phyloP scores from a whole-genome alignment of 2,797 vertebrate species.

The Corythornis leucogaster region DNA sequence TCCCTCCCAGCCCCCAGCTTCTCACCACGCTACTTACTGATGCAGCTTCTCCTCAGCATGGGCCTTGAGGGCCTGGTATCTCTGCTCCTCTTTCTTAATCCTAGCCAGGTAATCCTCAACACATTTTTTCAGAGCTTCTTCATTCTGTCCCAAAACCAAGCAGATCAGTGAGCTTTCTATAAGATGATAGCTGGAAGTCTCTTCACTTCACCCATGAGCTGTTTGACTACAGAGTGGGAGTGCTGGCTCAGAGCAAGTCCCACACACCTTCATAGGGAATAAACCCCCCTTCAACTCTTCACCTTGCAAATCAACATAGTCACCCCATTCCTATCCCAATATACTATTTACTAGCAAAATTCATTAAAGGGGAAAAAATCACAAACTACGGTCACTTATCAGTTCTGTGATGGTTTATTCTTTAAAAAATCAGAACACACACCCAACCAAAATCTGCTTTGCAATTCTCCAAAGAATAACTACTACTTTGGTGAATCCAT shows the following conservation, averaged over 20 bases:
- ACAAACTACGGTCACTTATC: neutral
- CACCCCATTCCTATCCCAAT: neutral
- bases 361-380: neutral
- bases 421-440: no score
- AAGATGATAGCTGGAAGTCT: neutral
- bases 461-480: neutral
- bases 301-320: neutral
- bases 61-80: slow-evolving; percentile 91
- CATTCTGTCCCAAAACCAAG: slow-evolving; percentile 82
- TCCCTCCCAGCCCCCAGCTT: neutral
- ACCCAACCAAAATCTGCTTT: neutral
- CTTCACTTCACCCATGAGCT: neutral
- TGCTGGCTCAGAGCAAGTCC: neutral
- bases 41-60: slow-evolving; percentile 92
- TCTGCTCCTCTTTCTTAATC: slow-evolving; percentile 89
- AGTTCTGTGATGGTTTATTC: neutral
- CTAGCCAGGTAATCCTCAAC: slow-evolving; percentile 85
- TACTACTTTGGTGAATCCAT: neutral
- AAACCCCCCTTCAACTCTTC: neutral
- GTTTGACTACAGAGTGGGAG: neutral
- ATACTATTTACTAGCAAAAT: neutral
- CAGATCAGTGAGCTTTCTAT: neutral
- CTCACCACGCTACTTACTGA: slow-evolving; percentile 77
- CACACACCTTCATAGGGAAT: neutral
- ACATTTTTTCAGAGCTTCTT: slow-evolving; percentile 90